Conservation (phyloP, 30 jellyfish, hydroid and myxozoan species). For the Mastigias papua region DNA sequence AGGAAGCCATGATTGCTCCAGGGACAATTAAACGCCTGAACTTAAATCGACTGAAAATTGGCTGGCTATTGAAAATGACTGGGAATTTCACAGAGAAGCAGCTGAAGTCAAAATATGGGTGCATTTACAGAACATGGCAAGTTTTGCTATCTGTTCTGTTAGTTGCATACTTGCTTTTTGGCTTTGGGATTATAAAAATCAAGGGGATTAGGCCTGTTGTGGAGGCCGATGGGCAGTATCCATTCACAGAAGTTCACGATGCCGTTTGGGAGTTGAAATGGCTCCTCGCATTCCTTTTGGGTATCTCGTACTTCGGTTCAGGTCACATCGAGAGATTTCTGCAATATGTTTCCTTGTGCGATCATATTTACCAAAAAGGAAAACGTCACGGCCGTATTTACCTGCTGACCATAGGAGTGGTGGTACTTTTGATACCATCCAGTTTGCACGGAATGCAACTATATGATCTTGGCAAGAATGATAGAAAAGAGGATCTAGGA, state of each 20-base stretch:
- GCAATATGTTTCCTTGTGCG: not conserved
- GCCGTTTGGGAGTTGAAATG: slow-evolving; percentile 61
- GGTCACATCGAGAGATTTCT: slow-evolving; percentile 61
- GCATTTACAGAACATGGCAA: not conserved
- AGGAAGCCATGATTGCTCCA: not conserved
- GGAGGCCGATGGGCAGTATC: slow-evolving; percentile 3
- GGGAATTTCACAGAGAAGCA: slow-evolving; percentile 47
- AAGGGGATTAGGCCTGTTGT: slow-evolving; percentile 17
- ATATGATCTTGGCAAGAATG: not conserved
- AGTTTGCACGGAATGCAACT: slow-evolving; percentile 23
- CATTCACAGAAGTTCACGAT: slow-evolving; percentile 64
- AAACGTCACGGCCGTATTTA: slow-evolving; percentile 8
- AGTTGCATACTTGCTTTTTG: slow-evolving; percentile 12
- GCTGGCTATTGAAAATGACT: slow-evolving; percentile 16
- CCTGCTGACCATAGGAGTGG: not conserved
- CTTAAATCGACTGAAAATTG: not conserved
- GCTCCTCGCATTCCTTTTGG: slow-evolving; percentile 59
- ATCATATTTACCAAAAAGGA: slow-evolving; percentile 10
- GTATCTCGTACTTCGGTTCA: slow-evolving; percentile 40
- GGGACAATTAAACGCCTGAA: slow-evolving; percentile 28
- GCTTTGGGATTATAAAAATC: slow-evolving; percentile 1
- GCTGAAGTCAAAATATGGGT: slow-evolving; percentile 19
- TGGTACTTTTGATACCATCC: slow-evolving; percentile 21
- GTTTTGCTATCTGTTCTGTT: not conserved
- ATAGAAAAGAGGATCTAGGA: not conserved